These are phyloP conservation scores for Cliona cf. orientalis DNA, from an alignment of 37 sponge, comb jelly and placozoan genomes.

Conservation along the genomic window DNA sequence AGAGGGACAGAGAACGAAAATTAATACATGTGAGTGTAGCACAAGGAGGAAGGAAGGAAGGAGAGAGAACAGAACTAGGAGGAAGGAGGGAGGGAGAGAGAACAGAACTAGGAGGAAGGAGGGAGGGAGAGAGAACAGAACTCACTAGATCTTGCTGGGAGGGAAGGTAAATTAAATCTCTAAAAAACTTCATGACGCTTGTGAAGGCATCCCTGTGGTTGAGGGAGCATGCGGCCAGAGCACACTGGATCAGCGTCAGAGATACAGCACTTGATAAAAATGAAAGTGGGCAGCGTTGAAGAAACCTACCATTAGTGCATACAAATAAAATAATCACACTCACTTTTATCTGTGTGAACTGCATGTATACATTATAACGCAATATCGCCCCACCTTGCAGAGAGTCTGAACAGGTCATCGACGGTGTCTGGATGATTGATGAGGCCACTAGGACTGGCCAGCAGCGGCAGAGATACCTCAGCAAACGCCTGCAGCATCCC, in stretches of 20 bases:
- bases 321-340: background rate
- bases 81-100: no score
- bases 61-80: no score
- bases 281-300: constrained; percentile 66
- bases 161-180: constrained; percentile 58
- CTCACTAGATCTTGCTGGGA: background rate
- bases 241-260: constrained; percentile 52
- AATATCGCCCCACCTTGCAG: constrained; percentile 61
- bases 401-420: constrained; percentile 94
- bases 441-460: constrained; percentile 66
- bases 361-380: background rate
- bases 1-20: background rate
- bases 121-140: no score
- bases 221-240: constrained; percentile 62
- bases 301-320: constrained; percentile 44
- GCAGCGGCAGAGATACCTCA: constrained; percentile 58
- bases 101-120: no score
- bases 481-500: constrained; percentile 59
- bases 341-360: background rate
- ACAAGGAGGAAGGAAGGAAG: no score
- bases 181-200: constrained; percentile 84
- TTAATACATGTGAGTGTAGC: background rate
- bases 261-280: constrained; percentile 62
- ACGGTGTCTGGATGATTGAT: constrained; percentile 90
- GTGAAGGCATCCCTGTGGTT: constrained; percentile 89